These are phyloP conservation scores for Gortyna flavago DNA, from an alignment of 2,888 invertebrate species.

Conservation along the genomic window DNA sequence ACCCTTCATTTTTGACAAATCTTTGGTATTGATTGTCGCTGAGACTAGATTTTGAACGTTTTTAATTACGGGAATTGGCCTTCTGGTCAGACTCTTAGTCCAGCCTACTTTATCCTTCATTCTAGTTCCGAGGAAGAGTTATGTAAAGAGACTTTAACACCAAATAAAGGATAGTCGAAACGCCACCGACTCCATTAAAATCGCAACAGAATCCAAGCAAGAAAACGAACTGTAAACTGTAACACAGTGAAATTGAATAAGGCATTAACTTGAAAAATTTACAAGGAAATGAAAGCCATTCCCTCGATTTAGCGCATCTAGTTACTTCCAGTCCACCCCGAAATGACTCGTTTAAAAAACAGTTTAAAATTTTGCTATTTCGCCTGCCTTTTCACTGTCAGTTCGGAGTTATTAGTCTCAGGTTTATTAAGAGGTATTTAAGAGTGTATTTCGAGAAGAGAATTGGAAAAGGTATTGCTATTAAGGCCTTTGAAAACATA, in stretches of 20 bases:
- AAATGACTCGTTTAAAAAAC: constrained; percentile 64
- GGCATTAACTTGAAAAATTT: constrained; percentile 53
- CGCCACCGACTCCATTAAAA: background rate
- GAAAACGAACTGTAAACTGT: constrained; percentile 29
- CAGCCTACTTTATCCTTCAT: background rate
- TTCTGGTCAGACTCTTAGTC: background rate
- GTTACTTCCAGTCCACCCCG: constrained; percentile 33
- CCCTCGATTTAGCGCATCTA: constrained; percentile 45
- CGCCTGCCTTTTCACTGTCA: constrained; percentile 42
- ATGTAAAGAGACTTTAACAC: background rate
- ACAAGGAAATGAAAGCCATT: constrained; percentile 56
- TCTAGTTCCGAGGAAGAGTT: background rate
- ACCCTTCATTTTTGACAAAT: too few relatives aligned
- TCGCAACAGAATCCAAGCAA: constrained; percentile 7
- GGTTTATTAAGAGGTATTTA: constrained; percentile 24
- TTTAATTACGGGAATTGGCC: too few relatives aligned
- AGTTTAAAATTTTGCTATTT: constrained; percentile 72
- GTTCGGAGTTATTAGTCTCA: constrained; percentile 30
- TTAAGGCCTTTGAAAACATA: constrained; percentile 4
- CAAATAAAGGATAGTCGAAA: background rate
- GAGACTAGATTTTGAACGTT: too few relatives aligned
- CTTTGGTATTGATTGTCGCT: too few relatives aligned
- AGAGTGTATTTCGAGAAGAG: constrained; percentile 15
- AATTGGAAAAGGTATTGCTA: constrained; percentile 34
- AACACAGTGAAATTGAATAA: constrained; percentile 46